Conservation (phyloP, 2,797 vertebrate genomes). For the Ispidina lecontei region DNA sequence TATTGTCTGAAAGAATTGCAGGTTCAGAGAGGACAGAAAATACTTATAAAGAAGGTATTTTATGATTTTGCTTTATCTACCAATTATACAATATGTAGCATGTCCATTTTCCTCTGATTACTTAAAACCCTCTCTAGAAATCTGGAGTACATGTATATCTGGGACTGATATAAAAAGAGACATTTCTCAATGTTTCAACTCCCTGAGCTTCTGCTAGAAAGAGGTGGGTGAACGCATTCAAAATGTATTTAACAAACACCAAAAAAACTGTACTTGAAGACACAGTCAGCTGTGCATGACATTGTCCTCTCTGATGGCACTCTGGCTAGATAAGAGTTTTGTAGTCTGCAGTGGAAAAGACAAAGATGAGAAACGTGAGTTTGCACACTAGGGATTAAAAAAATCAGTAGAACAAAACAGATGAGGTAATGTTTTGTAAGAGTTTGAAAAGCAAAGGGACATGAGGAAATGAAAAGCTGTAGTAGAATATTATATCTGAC, state of each 20-base stretch:
- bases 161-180: neutral
- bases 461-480: constrained; percentile 16
- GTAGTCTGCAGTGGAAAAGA: constrained; percentile 16
- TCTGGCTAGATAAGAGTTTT: neutral
- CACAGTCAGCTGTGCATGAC: neutral
- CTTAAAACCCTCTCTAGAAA: neutral
- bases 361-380: constrained; percentile 20
- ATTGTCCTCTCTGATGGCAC: neutral
- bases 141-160: fast-evolving
- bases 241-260: constrained; percentile 36
- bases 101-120: neutral
- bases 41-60: neutral
- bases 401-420: neutral
- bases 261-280: constrained; percentile 26
- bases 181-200: neutral
- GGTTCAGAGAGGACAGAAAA: neutral
- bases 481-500: neutral
- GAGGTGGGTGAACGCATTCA: neutral
- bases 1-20: neutral
- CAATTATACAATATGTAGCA: neutral
- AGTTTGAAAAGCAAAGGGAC: constrained; percentile 39
- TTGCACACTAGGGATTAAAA: constrained; percentile 40
- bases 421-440: constrained; percentile 75
- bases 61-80: neutral
- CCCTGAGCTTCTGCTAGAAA: neutral